Percentiles rank a stretch among this genome's conserved stretches.
Conservation (phyloP, 2,113 vertebrate genomes). For the Hydropotes inermis region DNA sequence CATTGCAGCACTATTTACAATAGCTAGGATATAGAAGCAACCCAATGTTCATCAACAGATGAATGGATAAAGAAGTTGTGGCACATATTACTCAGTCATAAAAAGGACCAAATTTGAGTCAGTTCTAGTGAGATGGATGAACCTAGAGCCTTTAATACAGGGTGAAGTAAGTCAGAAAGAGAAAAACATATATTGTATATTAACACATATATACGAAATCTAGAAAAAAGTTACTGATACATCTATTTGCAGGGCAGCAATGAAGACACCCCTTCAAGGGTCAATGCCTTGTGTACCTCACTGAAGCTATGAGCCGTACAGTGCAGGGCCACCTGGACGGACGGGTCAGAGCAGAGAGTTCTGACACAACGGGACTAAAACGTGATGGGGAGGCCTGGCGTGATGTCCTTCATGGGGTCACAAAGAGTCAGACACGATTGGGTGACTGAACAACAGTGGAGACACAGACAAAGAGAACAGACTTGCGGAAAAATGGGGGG, state of each 20-base stretch:
- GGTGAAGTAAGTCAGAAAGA: background rate
- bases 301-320: background rate
- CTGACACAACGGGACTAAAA: background rate
- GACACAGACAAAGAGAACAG: background rate
- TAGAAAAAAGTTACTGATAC: background rate
- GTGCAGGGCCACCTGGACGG: accelerated
- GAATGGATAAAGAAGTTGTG: background rate
- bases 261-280: background rate
- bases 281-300: background rate
- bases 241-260: background rate
- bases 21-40: background rate
- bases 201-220: background rate
- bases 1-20: background rate
- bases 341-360: background rate
- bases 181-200: background rate
- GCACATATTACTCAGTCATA: background rate
- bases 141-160: background rate
- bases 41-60: background rate
- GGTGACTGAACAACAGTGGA: background rate
- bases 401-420: background rate
- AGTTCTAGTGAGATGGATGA: background rate
- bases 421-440: background rate
- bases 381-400: accelerated
- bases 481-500: background rate
- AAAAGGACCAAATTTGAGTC: background rate